These are phyloP conservation scores for Poeciliopsis gracilis DNA, from an alignment of 2,797 vertebrate species.

Conservation along the genomic window DNA sequence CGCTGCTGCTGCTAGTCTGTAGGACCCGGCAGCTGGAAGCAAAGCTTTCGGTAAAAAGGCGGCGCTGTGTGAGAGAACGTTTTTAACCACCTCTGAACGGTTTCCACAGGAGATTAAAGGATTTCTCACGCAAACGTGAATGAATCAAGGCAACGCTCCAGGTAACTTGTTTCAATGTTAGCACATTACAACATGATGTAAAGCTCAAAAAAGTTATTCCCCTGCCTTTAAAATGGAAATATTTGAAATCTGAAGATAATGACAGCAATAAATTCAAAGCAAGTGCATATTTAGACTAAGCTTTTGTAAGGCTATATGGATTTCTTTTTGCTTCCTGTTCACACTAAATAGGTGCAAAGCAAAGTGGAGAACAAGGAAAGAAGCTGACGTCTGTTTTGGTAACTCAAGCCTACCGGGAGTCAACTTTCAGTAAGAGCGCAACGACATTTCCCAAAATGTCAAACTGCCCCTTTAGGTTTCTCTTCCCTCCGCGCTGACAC, in stretches of 20 bases:
- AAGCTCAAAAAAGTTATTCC: no score
- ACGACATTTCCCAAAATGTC: background rate
- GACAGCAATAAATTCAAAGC: background rate
- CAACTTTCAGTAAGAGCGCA: background rate
- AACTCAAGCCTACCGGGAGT: background rate
- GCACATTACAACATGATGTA: background rate
- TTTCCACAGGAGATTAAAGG: background rate
- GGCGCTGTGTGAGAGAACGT: background rate
- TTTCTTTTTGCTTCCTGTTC: background rate
- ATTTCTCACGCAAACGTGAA: background rate
- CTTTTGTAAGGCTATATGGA: background rate
- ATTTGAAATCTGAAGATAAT: background rate
- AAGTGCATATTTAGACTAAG: background rate
- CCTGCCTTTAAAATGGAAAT: background rate
- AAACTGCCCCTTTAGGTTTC: background rate
- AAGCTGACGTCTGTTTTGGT: background rate
- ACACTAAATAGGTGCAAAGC: background rate
- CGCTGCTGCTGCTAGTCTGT: no score
- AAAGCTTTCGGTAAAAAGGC: no score
- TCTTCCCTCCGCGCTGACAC: constrained; percentile 1
- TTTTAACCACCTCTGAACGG: background rate
- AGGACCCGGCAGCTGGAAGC: no score
- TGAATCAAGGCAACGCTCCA: background rate
- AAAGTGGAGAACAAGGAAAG: background rate
- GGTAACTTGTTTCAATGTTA: background rate